phyloP scores from a whole-genome alignment of 2,113 vertebrate species.

The Labeo catla region DNA sequence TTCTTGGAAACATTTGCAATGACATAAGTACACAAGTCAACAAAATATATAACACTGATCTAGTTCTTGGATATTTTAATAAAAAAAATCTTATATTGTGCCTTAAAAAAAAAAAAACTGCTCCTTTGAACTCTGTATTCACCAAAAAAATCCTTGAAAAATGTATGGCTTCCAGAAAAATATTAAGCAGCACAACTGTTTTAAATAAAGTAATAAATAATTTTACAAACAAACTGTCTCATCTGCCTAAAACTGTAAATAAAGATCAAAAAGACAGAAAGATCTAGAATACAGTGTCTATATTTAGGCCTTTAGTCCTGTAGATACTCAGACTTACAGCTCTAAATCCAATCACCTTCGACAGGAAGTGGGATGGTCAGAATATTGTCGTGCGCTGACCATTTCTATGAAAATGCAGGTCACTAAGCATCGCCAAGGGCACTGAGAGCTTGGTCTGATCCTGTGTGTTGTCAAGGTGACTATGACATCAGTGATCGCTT shows the following conservation, averaged over 20 bases:
- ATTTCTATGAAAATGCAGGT: neutral
- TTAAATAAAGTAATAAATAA: neutral
- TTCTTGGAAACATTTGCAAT: too few species aligned
- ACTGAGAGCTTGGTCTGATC: slow-evolving; percentile 1
- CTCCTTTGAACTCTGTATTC: too few species aligned
- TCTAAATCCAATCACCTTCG: neutral
- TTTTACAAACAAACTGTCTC: neutral
- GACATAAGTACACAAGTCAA: too few species aligned
- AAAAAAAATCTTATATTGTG: neutral
- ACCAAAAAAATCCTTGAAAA: too few species aligned
- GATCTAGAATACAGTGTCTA: neutral
- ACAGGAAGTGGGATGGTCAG: neutral
- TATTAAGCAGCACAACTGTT: neutral
- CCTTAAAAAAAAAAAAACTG: neutral
- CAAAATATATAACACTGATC: too few species aligned
- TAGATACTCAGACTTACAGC: neutral
- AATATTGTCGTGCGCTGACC: neutral
- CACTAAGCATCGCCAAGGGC: neutral
- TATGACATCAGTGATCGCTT: slow-evolving; percentile 30
- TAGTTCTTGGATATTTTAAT: too few species aligned
- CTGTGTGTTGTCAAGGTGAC: slow-evolving; percentile 6
- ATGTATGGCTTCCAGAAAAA: neutral
- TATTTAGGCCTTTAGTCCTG: neutral
- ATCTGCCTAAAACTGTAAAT: neutral
- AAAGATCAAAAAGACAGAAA: neutral